A percentile compares a stretch with the other conserved stretches of the same genome.
Evolutionary conservation across 1,140 invertebrate species (phyloP).

Genomic region (Bombus pascuorum): DNA sequence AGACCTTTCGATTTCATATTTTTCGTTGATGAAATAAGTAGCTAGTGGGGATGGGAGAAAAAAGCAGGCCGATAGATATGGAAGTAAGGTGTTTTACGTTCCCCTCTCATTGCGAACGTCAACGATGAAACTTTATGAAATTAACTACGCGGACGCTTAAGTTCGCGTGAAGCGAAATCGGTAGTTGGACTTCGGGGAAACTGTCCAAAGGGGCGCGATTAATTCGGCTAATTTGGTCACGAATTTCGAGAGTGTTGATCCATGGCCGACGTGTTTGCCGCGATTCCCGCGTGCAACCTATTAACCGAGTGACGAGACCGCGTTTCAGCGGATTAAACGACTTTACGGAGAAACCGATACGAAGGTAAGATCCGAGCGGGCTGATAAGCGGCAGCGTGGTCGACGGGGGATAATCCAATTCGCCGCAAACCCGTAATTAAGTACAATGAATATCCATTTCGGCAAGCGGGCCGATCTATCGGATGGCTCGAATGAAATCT

Average conservation of each 20-base stretch:
- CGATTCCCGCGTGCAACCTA: constrained; percentile 24
- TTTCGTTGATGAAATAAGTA: neutral
- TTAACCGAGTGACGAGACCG: constrained; percentile 13
- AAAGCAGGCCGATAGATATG: neutral
- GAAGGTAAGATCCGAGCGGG: constrained; percentile 43
- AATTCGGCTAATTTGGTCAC: constrained; percentile 28
- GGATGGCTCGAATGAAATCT: constrained; percentile 68
- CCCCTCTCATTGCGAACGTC: too few species aligned
- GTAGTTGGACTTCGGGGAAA: neutral
- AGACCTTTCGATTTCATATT: neutral
- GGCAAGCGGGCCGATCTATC: constrained; percentile 57
- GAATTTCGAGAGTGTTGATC: constrained; percentile 40
- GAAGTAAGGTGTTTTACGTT: too few species aligned
- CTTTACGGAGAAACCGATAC: constrained; percentile 22
- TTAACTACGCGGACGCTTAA: neutral
- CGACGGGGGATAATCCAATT: constrained; percentile 58
- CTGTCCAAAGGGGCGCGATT: constrained; percentile 5
- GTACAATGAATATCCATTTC: constrained; percentile 70
- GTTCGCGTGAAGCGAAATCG: constrained; percentile 3
- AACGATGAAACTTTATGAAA: neutral
- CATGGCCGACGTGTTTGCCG: constrained; percentile 14
- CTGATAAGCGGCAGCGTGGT: constrained; percentile 40
- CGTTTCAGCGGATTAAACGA: constrained; percentile 53
- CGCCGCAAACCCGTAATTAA: constrained; percentile 65
- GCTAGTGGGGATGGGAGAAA: neutral